These are phyloP conservation scores for Ceratothoa steindachneri DNA, from an alignment of 2,888 invertebrate genomes.

Conservation along the genomic window DNA sequence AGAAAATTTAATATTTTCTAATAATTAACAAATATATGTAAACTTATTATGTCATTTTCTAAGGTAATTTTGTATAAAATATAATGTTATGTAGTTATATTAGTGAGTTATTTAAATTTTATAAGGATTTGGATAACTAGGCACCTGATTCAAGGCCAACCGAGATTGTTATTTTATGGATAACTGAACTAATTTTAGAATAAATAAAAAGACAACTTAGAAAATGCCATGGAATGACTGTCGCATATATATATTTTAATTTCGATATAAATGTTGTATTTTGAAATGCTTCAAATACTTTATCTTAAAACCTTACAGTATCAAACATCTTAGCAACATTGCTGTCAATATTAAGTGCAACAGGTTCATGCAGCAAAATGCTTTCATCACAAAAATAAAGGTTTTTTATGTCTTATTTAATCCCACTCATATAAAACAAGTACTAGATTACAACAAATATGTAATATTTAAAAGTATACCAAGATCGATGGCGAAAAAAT, in stretches of 20 bases:
- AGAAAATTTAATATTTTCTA: neutral
- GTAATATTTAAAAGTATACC: neutral
- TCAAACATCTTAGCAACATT: neutral
- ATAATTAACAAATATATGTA: too few relatives aligned
- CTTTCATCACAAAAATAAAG: neutral
- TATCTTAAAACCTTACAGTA: too few relatives aligned
- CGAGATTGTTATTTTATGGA: neutral
- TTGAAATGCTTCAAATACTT: too few relatives aligned
- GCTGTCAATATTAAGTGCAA: neutral
- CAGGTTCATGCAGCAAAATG: neutral
- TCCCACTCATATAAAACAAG: neutral
- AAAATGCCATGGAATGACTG: too few relatives aligned
- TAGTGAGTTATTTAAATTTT: neutral
- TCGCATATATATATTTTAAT: too few relatives aligned
- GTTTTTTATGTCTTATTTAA: neutral
- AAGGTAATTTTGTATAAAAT: neutral
- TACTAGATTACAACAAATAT: neutral
- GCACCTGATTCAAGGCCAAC: slow-evolving; percentile 7
- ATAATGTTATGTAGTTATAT: neutral
- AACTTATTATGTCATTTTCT: neutral
- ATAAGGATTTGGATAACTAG: neutral
- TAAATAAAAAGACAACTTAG: too few relatives aligned
- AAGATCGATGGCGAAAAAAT: neutral
- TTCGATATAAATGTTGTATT: too few relatives aligned
- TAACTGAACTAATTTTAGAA: neutral